Evolutionary conservation across 2,797 vertebrate genomes (phyloP).

Genomic region (Nasua narica): DNA sequence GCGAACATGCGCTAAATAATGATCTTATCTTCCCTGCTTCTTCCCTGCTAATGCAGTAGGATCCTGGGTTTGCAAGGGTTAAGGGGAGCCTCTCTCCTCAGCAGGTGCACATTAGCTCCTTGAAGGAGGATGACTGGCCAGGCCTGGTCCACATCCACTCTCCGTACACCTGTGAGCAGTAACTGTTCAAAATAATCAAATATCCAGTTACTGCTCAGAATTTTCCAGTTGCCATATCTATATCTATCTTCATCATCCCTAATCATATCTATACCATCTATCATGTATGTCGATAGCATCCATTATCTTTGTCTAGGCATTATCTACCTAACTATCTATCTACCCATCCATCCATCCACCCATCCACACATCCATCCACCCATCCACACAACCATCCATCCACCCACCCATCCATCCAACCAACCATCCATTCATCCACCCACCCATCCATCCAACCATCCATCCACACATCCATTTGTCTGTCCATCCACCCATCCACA

Average conservation of each 20-base stretch:
- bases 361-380: rapidly evolving
- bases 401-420: too few species aligned
- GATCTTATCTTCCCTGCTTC: rapidly evolving
- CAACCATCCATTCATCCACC: too few species aligned
- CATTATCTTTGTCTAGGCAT: background rate
- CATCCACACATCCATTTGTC: too few species aligned
- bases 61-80: too few species aligned
- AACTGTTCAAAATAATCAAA: background rate
- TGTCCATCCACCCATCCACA: too few species aligned
- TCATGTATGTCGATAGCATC: background rate
- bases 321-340: rapidly evolving
- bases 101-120: rapidly evolving
- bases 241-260: background rate
- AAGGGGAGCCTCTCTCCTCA: background rate
- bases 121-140: background rate
- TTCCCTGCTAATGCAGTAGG: rapidly evolving
- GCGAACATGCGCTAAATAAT: rapidly evolving
- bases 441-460: too few species aligned
- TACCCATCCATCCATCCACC: background rate
- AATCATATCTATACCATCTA: background rate
- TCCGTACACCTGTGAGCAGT: background rate
- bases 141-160: background rate
- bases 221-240: background rate
- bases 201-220: background rate
- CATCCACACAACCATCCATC: too few species aligned